Evolutionary conservation across 2,113 vertebrate species (phyloP).

Genomic region (Phylloscopus trochilus): DNA sequence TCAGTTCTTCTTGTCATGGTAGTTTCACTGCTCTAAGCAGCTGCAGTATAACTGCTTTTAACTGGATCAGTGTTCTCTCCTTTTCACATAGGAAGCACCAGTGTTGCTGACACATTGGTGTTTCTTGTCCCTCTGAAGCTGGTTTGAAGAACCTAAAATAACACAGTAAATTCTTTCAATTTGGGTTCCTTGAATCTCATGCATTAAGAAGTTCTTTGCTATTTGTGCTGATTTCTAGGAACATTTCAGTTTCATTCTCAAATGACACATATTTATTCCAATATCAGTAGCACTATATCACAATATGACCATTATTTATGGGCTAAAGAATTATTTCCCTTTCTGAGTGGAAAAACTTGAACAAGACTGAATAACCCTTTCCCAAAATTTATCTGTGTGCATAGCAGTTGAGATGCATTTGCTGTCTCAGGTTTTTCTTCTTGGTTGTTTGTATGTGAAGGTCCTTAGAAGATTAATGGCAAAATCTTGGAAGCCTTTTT

Average conservation of each 20-base stretch:
- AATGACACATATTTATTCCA: not conserved
- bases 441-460: accelerated
- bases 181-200: not conserved
- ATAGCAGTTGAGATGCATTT: not conserved
- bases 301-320: not conserved
- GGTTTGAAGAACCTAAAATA: not conserved
- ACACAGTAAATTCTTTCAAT: not conserved
- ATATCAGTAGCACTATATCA: not conserved
- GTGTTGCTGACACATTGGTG: not conserved
- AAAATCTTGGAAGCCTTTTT: not conserved
- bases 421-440: not conserved
- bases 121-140: not conserved
- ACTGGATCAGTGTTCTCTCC: not conserved
- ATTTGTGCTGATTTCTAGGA: not conserved
- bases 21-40: not conserved
- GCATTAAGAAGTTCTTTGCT: not conserved
- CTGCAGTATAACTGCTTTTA: not conserved
- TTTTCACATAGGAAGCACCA: not conserved
- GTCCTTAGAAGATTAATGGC: not conserved
- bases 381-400: not conserved
- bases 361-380: not conserved
- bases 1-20: not conserved
- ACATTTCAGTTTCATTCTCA: not conserved
- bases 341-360: not conserved
- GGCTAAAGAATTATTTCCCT: not conserved